Percentiles rank a stretch among this genome's conserved stretches.
Conservation (phyloP, 2,797 vertebrate species). For the Podarcis lilfordi region DNA sequence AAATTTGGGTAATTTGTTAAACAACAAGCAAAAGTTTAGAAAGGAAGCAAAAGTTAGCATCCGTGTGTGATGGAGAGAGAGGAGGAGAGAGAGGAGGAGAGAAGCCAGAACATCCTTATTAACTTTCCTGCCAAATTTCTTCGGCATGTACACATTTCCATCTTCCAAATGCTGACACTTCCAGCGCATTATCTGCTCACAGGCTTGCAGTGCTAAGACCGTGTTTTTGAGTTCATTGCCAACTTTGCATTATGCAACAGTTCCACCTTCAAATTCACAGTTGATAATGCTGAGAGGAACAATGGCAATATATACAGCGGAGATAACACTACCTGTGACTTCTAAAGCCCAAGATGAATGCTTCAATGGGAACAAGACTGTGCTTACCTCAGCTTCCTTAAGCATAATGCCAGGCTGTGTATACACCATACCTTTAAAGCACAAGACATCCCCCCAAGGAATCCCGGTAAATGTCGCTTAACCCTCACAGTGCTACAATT, state of each 20-base stretch:
- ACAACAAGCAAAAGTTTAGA: not conserved
- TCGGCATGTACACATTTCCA: constrained; percentile 10
- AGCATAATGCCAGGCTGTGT: not conserved
- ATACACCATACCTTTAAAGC: no score
- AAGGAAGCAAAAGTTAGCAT: not conserved
- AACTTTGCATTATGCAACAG: not conserved
- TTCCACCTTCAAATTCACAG: not conserved
- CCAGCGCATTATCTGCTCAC: not conserved
- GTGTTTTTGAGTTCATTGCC: not conserved
- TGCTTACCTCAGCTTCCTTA: not conserved
- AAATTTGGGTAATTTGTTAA: not conserved
- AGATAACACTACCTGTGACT: not conserved
- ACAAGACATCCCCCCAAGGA: no score
- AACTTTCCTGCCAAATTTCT: constrained; percentile 15
- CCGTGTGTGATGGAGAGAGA: not conserved
- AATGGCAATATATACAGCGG: not conserved
- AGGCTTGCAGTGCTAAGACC: not conserved
- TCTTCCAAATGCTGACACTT: constrained; percentile 11
- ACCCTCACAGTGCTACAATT: no score
- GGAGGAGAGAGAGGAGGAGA: not conserved
- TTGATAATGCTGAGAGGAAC: not conserved
- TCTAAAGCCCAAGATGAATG: not conserved
- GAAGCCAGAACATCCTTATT: constrained; percentile 23
- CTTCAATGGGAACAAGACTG: not conserved
- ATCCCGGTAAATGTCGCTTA: no score